Percentiles rank a stretch among this genome's conserved stretches.
Evolutionary conservation across 2,888 invertebrate species (phyloP).

Genomic region (Spisula subtruncata): DNA sequence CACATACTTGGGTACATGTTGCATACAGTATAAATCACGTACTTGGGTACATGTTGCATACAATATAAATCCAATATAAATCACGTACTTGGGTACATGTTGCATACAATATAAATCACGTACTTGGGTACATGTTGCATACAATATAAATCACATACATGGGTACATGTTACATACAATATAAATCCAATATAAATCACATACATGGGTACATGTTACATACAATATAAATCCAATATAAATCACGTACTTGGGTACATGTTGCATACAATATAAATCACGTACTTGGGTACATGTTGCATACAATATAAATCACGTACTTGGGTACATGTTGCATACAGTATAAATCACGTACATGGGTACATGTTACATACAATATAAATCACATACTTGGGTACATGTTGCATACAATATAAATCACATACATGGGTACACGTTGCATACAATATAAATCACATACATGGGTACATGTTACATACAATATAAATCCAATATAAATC

Average conservation of each 20-base stretch:
- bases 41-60: conserved; percentile 79
- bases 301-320: no score
- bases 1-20: conserved; percentile 77
- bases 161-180: conserved; percentile 78
- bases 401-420: no score
- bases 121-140: conserved; percentile 79
- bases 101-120: no score
- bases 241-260: conserved; percentile 75
- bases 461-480: conserved; percentile 77
- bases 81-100: conserved; percentile 75
- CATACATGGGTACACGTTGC: conserved; percentile 78
- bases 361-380: conserved; percentile 76
- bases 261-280: no score
- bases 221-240: no score
- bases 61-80: no score
- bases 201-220: conserved; percentile 78
- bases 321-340: conserved; percentile 77
- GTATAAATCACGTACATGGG: conserved; percentile 76
- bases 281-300: conserved; percentile 78
- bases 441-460: no score
- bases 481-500: no score
- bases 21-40: no score
- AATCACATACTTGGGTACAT: conserved; percentile 75
- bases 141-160: conserved; percentile 75
- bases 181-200: no score